Evolutionary conservation across 2,113 vertebrate species (phyloP).

Genomic region (Stomatorhinus ivindoensis): DNA sequence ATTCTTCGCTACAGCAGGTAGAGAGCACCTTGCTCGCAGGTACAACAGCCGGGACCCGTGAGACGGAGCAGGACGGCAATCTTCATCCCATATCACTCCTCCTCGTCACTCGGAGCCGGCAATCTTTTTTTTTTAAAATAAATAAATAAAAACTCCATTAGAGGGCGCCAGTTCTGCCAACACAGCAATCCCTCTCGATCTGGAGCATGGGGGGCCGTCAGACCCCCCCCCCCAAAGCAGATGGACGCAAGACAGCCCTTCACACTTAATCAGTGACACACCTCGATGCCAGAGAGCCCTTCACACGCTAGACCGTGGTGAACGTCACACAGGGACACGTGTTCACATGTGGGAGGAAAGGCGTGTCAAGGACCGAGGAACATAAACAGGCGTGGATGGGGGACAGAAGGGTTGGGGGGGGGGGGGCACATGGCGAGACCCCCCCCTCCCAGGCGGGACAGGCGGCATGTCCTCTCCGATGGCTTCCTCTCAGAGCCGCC

Average conservation of each 20-base stretch:
- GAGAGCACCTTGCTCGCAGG: neutral
- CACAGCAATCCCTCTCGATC: neutral
- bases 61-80: neutral
- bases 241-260: neutral
- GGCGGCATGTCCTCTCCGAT: neutral
- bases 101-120: neutral
- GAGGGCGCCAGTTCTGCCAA: neutral
- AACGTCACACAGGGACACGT: neutral
- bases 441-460: neutral
- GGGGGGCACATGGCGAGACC: neutral
- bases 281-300: neutral
- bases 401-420: neutral
- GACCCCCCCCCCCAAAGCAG: neutral
- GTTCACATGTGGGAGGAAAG: neutral
- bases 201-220: neutral
- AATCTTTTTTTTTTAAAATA: neutral
- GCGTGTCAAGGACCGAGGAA: neutral
- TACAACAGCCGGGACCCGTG: neutral
- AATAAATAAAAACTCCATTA: neutral
- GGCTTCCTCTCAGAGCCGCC: constrained; percentile 10
- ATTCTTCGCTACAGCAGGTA: neutral
- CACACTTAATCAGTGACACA: neutral
- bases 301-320: neutral
- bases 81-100: neutral
- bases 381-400: neutral